Conservation (phyloP, 2,888 invertebrate genomes). For the Agrochola lota region DNA sequence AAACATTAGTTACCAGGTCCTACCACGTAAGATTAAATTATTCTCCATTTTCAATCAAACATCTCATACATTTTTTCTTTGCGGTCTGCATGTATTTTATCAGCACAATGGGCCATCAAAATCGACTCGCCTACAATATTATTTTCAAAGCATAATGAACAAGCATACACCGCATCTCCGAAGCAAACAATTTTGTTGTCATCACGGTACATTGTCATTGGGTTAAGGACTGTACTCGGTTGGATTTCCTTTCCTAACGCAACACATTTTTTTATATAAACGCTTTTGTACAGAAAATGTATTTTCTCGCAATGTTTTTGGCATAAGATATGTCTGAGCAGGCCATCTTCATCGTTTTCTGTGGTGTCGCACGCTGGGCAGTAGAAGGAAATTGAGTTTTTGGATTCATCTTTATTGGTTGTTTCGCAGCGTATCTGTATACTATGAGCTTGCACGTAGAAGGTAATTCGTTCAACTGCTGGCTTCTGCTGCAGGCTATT, state of each 20-base stretch:
- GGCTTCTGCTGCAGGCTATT: slow-evolving; percentile 81
- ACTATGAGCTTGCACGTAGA: slow-evolving; percentile 87
- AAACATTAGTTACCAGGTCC: slow-evolving; percentile 35
- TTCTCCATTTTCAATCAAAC: slow-evolving; percentile 65
- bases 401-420: slow-evolving; percentile 72
- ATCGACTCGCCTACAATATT: slow-evolving; percentile 84
- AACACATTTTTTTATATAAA: slow-evolving; percentile 87
- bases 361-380: slow-evolving; percentile 81
- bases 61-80: slow-evolving; percentile 78
- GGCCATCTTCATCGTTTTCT: slow-evolving; percentile 79
- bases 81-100: slow-evolving; percentile 77
- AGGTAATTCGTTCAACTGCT: slow-evolving; percentile 85
- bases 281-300: slow-evolving; percentile 87
- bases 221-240: slow-evolving; percentile 85
- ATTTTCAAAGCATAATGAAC: slow-evolving; percentile 86
- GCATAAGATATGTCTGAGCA: slow-evolving; percentile 82
- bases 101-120: slow-evolving; percentile 83
- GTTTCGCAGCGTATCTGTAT: slow-evolving; percentile 81
- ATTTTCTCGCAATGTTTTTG: slow-evolving; percentile 85
- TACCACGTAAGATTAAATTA: background rate
- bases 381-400: slow-evolving; percentile 77
- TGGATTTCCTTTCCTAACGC: slow-evolving; percentile 83
- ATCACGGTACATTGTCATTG: slow-evolving; percentile 88
- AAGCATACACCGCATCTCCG: slow-evolving; percentile 86
- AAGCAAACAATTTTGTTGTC: slow-evolving; percentile 88